Base-by-base conservation (phyloP, 2,888 invertebrate species). In the Microctonus hyperodae region DNA sequence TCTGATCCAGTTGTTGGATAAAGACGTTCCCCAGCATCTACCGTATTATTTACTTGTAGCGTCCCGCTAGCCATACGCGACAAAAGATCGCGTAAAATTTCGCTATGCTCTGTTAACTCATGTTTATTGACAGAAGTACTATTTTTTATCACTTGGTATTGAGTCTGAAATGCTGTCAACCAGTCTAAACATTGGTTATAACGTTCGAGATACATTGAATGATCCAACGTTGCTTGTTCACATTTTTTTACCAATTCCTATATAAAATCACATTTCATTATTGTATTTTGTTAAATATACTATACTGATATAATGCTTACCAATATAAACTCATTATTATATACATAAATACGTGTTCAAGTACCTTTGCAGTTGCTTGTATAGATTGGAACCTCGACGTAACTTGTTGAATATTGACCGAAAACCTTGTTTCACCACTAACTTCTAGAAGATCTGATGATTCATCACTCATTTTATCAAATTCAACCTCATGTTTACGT, bases 321-420 rank as follows among this genome's bases (percentile, higher is more conserved):
- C 31, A 7, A 23, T 23, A 7, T 7, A 28, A 10, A 50, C 28
- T 50, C 3, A 37, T 23, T 37, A 2, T 11, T 4, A 11, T 33
- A 57, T 31, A 31, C 0, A 28, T 48, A 3, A 5, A 11, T n/a
- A 28, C 57, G n/a, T n/a, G n/a, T n/a, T n/a, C n/a, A 56, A 31
- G 4, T 79, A 89, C 88, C 85, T 93, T 94, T 1, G 94, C 91
- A 0, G 96, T 95, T 0, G 91, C 90, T 83, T 95, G 94, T 57
- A 96, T 91, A 0, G 95, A 92, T 82, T 96, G 95, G 86, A 95
- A 96, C 67, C 96, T 87, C 5, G 95, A 95, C 1, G 93, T 92
- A 69, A 96, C 91, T 83, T 96, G 96, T 80, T 96, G 95, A 33
- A 95, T 89, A 80, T 92, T 95, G 71, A 94, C 93, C 1, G 95